Conservation (phyloP, 1,140 invertebrate genomes). For the Drosophila burlai region DNA sequence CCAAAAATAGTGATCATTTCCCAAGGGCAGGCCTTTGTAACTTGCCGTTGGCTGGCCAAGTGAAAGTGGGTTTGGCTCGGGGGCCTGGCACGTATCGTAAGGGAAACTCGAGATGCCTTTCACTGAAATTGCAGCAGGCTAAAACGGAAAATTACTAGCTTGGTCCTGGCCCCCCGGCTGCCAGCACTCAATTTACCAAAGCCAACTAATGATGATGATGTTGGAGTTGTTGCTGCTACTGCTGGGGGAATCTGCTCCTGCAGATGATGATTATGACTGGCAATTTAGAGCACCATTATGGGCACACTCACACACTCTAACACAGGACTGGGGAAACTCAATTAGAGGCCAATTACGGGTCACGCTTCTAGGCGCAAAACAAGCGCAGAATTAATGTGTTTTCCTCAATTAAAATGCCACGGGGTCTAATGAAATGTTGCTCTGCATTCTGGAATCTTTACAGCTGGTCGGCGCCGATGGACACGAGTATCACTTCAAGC, state of each 20-base stretch:
- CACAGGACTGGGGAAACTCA: conserved; percentile 45
- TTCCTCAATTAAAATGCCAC: conserved; percentile 69
- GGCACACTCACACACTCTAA: conserved; percentile 8
- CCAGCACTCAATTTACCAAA: conserved; percentile 71
- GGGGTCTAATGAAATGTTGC: conserved; percentile 57
- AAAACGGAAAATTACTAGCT: conserved; percentile 71
- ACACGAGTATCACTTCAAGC: conserved; percentile 96
- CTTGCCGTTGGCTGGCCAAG: conserved; percentile 24
- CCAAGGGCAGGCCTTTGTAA: conserved; percentile 20
- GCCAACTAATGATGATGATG: conserved; percentile 51
- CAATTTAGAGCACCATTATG: conserved; percentile 77
- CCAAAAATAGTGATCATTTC: conserved; percentile 22
- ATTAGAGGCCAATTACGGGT: conserved; percentile 75
- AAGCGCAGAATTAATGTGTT: conserved; percentile 68
- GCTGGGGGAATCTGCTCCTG: conserved; percentile 11
- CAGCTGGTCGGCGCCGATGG: conserved; percentile 92
- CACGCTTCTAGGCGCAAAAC: conserved; percentile 39
- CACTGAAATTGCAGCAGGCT: conserved; percentile 54
- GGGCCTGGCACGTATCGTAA: conserved; percentile 38
- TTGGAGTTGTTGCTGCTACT: conserved; percentile 33
- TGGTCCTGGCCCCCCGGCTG: conserved; percentile 1
- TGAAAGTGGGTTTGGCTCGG: conserved; percentile 32
- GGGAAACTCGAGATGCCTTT: conserved; percentile 64
- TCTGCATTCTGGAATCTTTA: conserved; percentile 48
- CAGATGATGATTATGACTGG: conserved; percentile 68